phyloP scores from a whole-genome alignment of 2,888 invertebrate genomes.

The Electrophaes corylata region DNA sequence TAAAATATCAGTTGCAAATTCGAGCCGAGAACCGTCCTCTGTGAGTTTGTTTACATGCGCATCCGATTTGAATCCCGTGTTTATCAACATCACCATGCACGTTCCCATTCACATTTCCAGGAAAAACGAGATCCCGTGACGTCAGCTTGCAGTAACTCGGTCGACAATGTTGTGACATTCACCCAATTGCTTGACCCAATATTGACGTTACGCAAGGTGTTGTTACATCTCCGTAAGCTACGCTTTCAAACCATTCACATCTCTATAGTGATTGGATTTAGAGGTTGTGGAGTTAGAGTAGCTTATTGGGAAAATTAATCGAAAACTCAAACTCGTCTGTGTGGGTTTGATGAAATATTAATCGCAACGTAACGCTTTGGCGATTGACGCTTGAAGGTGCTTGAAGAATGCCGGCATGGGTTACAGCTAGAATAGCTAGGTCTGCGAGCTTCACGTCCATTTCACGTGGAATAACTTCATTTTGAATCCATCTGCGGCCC shows the following conservation, averaged over 20 bases:
- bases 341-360: conserved; percentile 15
- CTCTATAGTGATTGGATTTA: neutral
- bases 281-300: neutral
- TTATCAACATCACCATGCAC: conserved; percentile 36
- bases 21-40: neutral
- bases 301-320: neutral
- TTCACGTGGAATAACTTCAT: too few relatives aligned
- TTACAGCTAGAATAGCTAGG: too few relatives aligned
- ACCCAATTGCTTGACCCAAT: conserved; percentile 39
- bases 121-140: conserved; percentile 37
- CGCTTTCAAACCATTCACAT: conserved; percentile 2
- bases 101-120: conserved; percentile 36
- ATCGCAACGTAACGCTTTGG: too few relatives aligned
- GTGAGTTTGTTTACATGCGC: conserved; percentile 10
- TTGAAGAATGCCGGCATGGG: too few relatives aligned
- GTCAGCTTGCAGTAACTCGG: conserved; percentile 42
- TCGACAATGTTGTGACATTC: conserved; percentile 45
- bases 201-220: conserved; percentile 17
- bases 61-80: conserved; percentile 21
- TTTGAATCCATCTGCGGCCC: too few relatives aligned
- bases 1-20: neutral
- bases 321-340: neutral
- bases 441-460: too few relatives aligned
- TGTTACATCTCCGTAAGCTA: conserved; percentile 2
- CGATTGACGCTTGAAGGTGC: too few relatives aligned